Conservation (phyloP, 2,797 vertebrate genomes). For the Babyrousa celebensis region DNA sequence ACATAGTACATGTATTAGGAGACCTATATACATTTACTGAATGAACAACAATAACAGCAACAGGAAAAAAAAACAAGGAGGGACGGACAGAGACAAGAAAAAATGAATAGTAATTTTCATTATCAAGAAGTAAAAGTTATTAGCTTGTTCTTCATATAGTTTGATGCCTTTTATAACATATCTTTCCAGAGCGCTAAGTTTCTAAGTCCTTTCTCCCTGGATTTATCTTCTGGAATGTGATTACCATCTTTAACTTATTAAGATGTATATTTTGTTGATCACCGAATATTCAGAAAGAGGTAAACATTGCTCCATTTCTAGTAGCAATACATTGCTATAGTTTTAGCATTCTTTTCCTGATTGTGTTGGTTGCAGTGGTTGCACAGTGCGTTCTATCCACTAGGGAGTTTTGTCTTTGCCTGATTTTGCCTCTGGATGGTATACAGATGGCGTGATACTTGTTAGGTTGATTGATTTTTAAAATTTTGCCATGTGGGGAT, state of each 20-base stretch:
- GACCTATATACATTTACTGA: neutral
- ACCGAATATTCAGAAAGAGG: neutral
- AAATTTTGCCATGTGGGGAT: constrained; percentile 12
- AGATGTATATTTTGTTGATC: neutral
- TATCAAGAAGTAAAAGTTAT: neutral
- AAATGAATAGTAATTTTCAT: neutral
- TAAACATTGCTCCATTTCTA: neutral
- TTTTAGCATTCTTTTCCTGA: neutral
- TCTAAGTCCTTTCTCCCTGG: neutral
- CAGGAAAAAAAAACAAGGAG: neutral
- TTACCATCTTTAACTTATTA: neutral
- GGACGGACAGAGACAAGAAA: neutral
- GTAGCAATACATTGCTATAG: neutral
- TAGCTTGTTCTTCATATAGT: neutral
- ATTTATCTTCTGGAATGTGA: constrained; percentile 38
- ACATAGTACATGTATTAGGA: neutral
- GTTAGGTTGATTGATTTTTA: constrained; percentile 69
- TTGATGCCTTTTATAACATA: neutral
- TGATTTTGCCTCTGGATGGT: constrained; percentile 56
- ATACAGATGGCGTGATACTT: constrained; percentile 36
- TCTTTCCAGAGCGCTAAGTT: neutral
- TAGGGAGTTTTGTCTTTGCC: neutral
- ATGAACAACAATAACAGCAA: neutral
- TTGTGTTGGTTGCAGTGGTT: neutral
- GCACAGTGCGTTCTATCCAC: neutral